Base-by-base conservation (phyloP, 2,888 invertebrate species). In the Trachelus iudaicus region DNA sequence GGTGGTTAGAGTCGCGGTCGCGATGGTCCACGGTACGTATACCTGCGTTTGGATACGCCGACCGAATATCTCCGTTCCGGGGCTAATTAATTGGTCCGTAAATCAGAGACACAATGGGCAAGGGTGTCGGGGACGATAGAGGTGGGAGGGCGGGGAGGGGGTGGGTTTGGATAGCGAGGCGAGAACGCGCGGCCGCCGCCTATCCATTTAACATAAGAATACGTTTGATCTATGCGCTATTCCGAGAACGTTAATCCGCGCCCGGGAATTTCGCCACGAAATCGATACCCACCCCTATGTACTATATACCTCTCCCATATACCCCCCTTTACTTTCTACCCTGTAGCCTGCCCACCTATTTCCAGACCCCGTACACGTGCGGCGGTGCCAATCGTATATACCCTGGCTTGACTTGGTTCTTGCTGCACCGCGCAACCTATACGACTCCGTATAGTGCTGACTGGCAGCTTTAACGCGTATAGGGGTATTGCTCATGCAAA, bases 71-170 rank as follows among this genome's bases (percentile, higher is more conserved):
- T 81, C 82, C 76, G 79, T 79, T 81, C 12, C 23, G 82, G 84
- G 81, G 83, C 86, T 89, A 90, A 91, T 91, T 91, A 91, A 91
- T 91, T 89, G 90, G 89, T 86, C 88, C 90, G 90, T 91, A 91
- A 91, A 91, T 91, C 87, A 37, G 56, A 84, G 76, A 85, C 86
- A 90, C 90, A 90, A 90, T 90, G 88, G 81, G 9, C 35, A 3
- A 9, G 56, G 56, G 23, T 23, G 56, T 56, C 56, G 56, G 23
- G 69, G n/a, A 13, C 71, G 71, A 13, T 6, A 12, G n/a, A n/a
- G n/a, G n/a, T n/a, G n/a, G 9, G 71, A 33, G 71, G 71, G 31
- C 0, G 34, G 34, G 34, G 1, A 11, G 34, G 34, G 34, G 69
- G 31, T 30, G 71, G 12, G 34, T 11, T 12, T 33, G 4, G 31